Evolutionary conservation across 2,888 invertebrate genomes (phyloP).

Genomic region (Cantharis lateralis): DNA sequence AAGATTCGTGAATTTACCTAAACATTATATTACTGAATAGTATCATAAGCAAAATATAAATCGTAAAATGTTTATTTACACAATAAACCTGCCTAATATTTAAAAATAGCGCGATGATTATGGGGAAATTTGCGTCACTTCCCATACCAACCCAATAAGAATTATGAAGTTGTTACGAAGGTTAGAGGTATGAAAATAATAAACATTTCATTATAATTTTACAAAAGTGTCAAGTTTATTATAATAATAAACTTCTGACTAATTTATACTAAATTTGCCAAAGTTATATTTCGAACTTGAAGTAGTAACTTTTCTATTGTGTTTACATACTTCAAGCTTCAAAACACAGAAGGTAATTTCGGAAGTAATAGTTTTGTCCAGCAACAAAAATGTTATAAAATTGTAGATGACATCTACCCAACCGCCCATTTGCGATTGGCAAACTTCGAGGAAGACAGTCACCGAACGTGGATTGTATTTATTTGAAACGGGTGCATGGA

Average conservation of each 20-base stretch:
- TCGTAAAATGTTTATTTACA: too few relatives aligned
- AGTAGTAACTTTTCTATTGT: background rate
- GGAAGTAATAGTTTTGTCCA: background rate
- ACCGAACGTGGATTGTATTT: constrained; percentile 76
- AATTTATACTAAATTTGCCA: background rate
- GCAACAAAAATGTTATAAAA: background rate
- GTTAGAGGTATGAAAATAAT: background rate
- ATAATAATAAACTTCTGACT: background rate
- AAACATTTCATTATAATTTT: background rate
- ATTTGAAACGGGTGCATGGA: constrained; percentile 80
- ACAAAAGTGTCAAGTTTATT: background rate
- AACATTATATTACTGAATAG: too few relatives aligned
- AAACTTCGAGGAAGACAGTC: constrained; percentile 70
- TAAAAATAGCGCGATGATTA: background rate
- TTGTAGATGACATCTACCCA: constrained; percentile 58
- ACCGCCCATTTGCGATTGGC: constrained; percentile 71
- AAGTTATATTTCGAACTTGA: background rate
- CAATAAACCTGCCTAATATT: background rate
- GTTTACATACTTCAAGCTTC: background rate
- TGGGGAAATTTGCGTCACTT: background rate
- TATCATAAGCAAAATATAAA: too few relatives aligned
- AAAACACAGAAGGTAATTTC: background rate
- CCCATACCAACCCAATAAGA: background rate
- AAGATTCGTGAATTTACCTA: too few relatives aligned
- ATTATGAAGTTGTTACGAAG: background rate